Evolutionary conservation across 2,888 invertebrate genomes (phyloP), one percentile per base, ranked within the genome.

Genomic region (Sympetrum striolatum): DNA sequence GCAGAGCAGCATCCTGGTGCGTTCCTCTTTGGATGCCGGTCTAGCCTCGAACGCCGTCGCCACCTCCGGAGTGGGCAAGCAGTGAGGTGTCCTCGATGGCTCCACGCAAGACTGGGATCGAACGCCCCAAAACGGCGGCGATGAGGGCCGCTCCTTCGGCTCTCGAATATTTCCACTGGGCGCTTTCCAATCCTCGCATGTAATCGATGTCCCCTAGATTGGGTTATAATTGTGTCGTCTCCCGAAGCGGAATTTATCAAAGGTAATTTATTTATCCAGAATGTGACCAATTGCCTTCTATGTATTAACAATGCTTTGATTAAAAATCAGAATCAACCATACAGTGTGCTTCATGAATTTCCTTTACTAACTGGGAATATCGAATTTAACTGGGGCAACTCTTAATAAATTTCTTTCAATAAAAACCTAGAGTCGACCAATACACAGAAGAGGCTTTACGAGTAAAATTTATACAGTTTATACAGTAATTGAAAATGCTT

Each of bases 231-330:
- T 25, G 73, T 22, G 31, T 73, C 25, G 73, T 31, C 73, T 31
- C 15, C 25, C 73, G 25, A 14, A 31, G 15, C 25, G 64, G 22
- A 64, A 31, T 31, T 18, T 60, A 37, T 60, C n/a, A 37, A 64
- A 86, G 86, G 37, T 31, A 58, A 60, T 86, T 60, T 37, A 37
- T 60, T 86, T 31, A 60, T 37, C 86, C 60, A 60, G 37, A 39
- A 86, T 37, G 35, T 35, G 53, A 64, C 60, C 60, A 37, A 64
- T 60, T 60, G 86, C 86, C 86, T 86, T 64, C 18, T 60, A 37
- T 86, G 86, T 86, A 86, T 86, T 86, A 86, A 37, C 86, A 86
- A 37, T 60, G 86, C 86, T 86, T 58, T 86, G 60, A 86, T 60
- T 86, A 86, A 86, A 86, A 86, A 31, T 73, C 31, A 25, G 31